A percentile compares a stretch with the other conserved stretches of the same genome.
Conservation (phyloP, 1,140 invertebrate species). For the Bombus balteatus region DNA sequence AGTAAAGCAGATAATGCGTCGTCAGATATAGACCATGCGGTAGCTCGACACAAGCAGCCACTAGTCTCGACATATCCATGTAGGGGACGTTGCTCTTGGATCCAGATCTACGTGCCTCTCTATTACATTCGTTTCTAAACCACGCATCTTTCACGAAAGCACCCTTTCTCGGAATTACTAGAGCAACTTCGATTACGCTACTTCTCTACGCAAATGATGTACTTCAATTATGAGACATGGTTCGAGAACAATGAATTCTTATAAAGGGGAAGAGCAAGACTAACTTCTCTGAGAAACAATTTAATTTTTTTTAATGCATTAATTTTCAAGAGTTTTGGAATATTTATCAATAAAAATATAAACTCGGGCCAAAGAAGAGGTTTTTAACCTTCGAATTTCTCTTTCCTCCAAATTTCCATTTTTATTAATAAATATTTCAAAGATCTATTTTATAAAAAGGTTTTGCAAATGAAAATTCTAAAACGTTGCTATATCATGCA, state of each 20-base stretch:
- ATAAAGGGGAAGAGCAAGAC: neutral
- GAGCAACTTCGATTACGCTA: neutral
- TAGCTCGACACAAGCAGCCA: constrained; percentile 4
- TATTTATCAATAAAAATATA: no score
- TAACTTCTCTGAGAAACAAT: neutral
- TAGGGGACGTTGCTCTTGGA: constrained; percentile 55
- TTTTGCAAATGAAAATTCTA: neutral
- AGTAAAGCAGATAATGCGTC: constrained; percentile 56
- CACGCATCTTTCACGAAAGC: neutral
- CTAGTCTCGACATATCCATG: constrained; percentile 30
- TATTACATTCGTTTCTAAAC: neutral
- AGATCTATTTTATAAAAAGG: neutral
- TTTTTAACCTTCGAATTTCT: no score
- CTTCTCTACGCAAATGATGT: neutral
- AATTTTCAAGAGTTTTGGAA: no score
- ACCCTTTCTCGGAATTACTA: neutral
- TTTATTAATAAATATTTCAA: no score
- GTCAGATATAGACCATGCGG: constrained; percentile 53
- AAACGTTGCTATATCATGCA: neutral
- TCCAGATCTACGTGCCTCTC: constrained; percentile 44
- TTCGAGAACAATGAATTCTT: neutral
- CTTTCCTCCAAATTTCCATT: no score
- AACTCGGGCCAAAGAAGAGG: no score
- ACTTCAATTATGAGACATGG: neutral
- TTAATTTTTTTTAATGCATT: no score